Base-by-base conservation (phyloP, 2,797 vertebrate genomes). In the Chaetophractus vellerosus region DNA sequence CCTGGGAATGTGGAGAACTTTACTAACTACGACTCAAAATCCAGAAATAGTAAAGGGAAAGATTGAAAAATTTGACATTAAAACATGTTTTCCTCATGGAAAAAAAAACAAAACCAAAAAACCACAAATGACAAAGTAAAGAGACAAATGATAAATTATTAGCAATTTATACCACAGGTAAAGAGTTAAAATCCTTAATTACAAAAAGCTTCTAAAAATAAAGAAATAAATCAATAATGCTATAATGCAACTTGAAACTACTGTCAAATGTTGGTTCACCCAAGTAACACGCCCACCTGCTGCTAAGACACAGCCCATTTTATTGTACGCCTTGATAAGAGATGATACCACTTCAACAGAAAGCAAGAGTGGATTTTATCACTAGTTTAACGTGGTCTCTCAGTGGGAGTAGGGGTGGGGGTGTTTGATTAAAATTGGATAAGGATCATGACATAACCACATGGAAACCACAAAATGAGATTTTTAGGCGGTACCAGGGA, bases 141-240 rank as follows among this genome's bases (percentile, higher is more conserved):
- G 11, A 76, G 52, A 28, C 36, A 61, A 50, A n/a, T 48, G 31
- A 76, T 4, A n/a, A 90, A 69, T 72, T 52, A 72, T 31, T 9
- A 63, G 18, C 24, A 74, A 80, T 3, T 68, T 18, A 0, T 45
- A 76, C 38, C 50, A 55, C 12, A 33, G 31, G 19, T 82, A n/a
- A 87, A 45, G 28, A 74, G 9, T 28, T 81, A 38, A 23, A 68
- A 74, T 16, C 21, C 50, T 74, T 59, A 81, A 71, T 72, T 45
- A 81, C n/a, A 66, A 52, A 81, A 59, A 24, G 9, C 9, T 91
- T 38, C 83, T 50, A 68, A 87, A 91, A 75, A 66, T 45, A 78
- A 78, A n/a, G n/a, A 66, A 33, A 28, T 31, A 63, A 26, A 48
- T 11, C 48, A 59, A 59, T 57, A 52, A n/a, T 8, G 7, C 38